Evolutionary conservation across 2,888 invertebrate species (phyloP).

Genomic region (Zaprionus bogoriensis): DNA sequence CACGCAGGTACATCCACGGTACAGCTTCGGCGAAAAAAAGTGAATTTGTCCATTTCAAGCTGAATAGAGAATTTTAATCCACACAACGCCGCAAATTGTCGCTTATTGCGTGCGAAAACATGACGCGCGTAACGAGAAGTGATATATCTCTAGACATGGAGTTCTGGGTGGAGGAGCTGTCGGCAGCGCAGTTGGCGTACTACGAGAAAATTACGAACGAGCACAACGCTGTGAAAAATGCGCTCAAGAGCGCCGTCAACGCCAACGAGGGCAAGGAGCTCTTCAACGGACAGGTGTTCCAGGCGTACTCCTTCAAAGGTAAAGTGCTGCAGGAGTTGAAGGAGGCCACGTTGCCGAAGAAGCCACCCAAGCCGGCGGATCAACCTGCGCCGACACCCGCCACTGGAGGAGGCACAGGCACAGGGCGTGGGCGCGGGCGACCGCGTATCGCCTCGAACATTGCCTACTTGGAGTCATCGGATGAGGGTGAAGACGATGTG

Average conservation of each 20-base stretch:
- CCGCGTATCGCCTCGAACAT: slow-evolving; percentile 72
- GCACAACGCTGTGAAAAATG: slow-evolving; percentile 86
- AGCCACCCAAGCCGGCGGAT: slow-evolving; percentile 69
- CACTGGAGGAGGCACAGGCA: slow-evolving; percentile 43
- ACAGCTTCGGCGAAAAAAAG: slow-evolving; percentile 55
- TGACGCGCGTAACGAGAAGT: slow-evolving; percentile 79
- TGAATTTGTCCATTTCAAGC: slow-evolving; percentile 4
- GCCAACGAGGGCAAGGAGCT: slow-evolving; percentile 86
- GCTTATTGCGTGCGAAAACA: slow-evolving; percentile 53
- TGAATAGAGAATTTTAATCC: slow-evolving; percentile 5
- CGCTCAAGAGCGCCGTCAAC: slow-evolving; percentile 83
- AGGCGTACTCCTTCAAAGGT: slow-evolving; percentile 86
- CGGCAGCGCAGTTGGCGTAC: slow-evolving; percentile 86
- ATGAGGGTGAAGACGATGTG: slow-evolving; percentile 83
- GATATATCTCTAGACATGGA: slow-evolving; percentile 85
- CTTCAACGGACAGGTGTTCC: slow-evolving; percentile 87
- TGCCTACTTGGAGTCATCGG: slow-evolving; percentile 81
- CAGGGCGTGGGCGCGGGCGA: slow-evolving; percentile 61
- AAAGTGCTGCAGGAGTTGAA: slow-evolving; percentile 80
- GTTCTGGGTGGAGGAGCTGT: slow-evolving; percentile 88
- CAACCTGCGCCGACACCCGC: slow-evolving; percentile 41
- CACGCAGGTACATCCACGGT: slow-evolving; percentile 59
- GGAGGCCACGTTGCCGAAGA: slow-evolving; percentile 80
- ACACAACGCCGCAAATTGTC: slow-evolving; percentile 7
- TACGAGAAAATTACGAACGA: slow-evolving; percentile 87